Evolutionary conservation across 2,797 vertebrate genomes (phyloP).

Genomic region (Microcaecilia unicolor): DNA sequence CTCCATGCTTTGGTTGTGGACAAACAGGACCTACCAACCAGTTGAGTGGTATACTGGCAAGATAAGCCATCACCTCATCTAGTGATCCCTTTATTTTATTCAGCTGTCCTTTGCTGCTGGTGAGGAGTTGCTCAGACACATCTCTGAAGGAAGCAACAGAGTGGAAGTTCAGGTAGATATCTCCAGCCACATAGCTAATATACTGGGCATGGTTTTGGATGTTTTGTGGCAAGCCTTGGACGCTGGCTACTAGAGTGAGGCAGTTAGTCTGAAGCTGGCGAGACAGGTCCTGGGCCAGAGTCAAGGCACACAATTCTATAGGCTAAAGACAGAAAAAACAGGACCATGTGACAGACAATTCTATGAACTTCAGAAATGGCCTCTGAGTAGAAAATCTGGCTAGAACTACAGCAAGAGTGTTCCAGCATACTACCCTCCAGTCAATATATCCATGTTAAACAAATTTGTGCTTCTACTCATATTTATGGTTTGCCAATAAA

Average conservation of each 20-base stretch:
- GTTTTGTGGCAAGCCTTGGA: conserved; percentile 79
- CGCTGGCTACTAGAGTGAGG: conserved; percentile 58
- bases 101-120: conserved; percentile 66
- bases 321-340: conserved; percentile 43
- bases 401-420: too few relatives aligned
- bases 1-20: conserved; percentile 65
- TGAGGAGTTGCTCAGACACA: conserved; percentile 62
- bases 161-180: conserved; percentile 63
- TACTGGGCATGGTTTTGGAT: conserved; percentile 71
- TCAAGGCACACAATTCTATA: conserved; percentile 76
- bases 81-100: conserved; percentile 76
- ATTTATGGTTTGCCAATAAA: too few relatives aligned
- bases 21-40: conserved; percentile 96
- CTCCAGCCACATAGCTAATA: conserved; percentile 57
- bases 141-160: conserved; percentile 59
- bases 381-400: too few relatives aligned
- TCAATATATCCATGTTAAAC: too few relatives aligned
- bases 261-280: conserved; percentile 87
- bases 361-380: too few relatives aligned
- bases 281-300: conserved; percentile 67
- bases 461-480: too few relatives aligned
- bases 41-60: conserved; percentile 88
- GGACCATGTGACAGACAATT: too few relatives aligned
- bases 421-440: too few relatives aligned
- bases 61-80: conserved; percentile 85